Base-by-base conservation (phyloP, 64 coral and sea anemone species). In the Stichodactyla helianthus region DNA sequence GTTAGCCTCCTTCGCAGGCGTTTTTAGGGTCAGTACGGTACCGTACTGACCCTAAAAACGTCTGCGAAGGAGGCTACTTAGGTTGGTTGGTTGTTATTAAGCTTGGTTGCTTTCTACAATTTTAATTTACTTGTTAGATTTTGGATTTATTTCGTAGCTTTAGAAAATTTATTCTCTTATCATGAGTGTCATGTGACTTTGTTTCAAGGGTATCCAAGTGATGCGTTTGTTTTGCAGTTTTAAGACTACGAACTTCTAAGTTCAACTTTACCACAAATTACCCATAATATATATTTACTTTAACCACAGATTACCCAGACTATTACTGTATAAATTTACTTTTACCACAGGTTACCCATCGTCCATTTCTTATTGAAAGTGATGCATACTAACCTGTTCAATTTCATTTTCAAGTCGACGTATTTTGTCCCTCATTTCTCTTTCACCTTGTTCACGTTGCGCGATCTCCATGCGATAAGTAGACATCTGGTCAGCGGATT, bases 391-490 rank as follows among this genome's bases (percentile, higher is more conserved):
- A 64, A 99, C 97, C 97, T 99, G 93, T 60, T 99, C 93, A 62
- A 99, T 90, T 60, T 99, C 97, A 56, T 84, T 83, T 63, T 99
- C 93, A 9, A 99, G 82, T 25, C 77, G 83, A 50, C 91, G 59
- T 15, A 99, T 86, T 86, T 94, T 99, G 61, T 95, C 88, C 27
- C 85, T 85, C 53, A 93, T 53, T 28, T 99, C 97, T 62, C 91
- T 77, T 58, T 99, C 93, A 15, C 86, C 26, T 70, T 92, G 86
- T 57, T 95, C 79, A 82, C 91, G 92, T 16, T 99, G 93, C 51
- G 77, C 83, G 12, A 99, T 79, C 61, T 99, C 97, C 62, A 88
- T 90, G 60, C 91, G 88, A 77, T 93, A 99, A 54, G 64, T 99
- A 14, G 90, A 87, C 8, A 88, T 88, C 57, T 99, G 88, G n/a